Percentiles rank a stretch among this genome's conserved stretches.
Evolutionary conservation across 2,797 vertebrate genomes (phyloP).

Genomic region (Malurus splendens): DNA sequence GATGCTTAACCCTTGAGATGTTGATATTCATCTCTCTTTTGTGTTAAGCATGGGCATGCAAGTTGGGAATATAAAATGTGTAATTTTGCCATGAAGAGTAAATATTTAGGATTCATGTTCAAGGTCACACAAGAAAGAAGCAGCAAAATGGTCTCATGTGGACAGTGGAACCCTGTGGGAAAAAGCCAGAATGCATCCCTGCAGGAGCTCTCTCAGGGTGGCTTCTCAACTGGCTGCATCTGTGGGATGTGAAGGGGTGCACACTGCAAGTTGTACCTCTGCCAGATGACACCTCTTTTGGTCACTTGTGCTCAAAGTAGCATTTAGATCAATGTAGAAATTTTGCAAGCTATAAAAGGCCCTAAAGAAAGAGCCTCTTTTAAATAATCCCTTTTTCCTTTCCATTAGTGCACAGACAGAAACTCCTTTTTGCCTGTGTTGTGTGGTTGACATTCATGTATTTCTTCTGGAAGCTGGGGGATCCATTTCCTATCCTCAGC

Average conservation of each 20-base stretch:
- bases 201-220: not conserved
- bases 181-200: fast-evolving
- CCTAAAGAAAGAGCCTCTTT: not conserved
- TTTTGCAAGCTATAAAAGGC: not conserved
- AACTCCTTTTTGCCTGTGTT: slow-evolving; percentile 89
- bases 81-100: not conserved
- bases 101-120: not conserved
- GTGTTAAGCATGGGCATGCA: not conserved
- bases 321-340: not conserved
- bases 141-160: not conserved
- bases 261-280: not conserved
- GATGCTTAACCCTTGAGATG: not conserved
- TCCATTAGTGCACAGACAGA: slow-evolving; percentile 86
- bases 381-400: not conserved
- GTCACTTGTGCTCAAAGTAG: not conserved
- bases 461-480: slow-evolving; percentile 98
- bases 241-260: not conserved
- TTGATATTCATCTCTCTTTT: not conserved
- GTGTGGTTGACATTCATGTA: slow-evolving; percentile 98
- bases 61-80: not conserved
- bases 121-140: not conserved
- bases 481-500: slow-evolving; percentile 96
- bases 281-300: not conserved
- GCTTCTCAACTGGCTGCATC: not conserved
- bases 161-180: not conserved